Evolutionary conservation across 2,797 vertebrate species (phyloP).

Genomic region (Scolopax rusticola): DNA sequence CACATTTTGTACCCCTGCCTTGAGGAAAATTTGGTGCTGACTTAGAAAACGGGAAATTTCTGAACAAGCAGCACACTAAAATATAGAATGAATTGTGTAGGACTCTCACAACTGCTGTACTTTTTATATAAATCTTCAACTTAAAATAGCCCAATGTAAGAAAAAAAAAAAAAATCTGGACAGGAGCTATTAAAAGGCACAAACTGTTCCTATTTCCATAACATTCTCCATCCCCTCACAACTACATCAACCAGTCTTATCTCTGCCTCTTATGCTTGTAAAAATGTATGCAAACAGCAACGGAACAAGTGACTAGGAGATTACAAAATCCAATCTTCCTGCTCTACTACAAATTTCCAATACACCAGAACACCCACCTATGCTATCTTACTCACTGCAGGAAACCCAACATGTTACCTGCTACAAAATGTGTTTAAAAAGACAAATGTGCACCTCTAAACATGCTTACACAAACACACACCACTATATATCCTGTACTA

Average conservation of each 20-base stretch:
- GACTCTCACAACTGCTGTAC: not conserved
- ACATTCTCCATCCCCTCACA: not conserved
- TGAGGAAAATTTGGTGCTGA: not conserved
- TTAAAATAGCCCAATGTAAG: slow-evolving; percentile 9
- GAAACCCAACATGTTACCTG: slow-evolving; percentile 2
- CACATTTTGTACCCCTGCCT: not conserved
- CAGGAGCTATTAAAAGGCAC: not conserved
- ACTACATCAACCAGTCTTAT: slow-evolving; percentile 10
- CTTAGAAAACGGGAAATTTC: not conserved
- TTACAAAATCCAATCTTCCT: slow-evolving; percentile 55
- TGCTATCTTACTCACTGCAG: slow-evolving; percentile 28
- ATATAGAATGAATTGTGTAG: not conserved
- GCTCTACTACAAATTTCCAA: slow-evolving; percentile 45
- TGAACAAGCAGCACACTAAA: not conserved
- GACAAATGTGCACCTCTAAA: not conserved
- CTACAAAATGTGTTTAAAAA: not conserved
- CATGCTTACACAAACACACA: not conserved
- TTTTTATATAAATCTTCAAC: slow-evolving; percentile 3
- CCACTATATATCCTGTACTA: not conserved
- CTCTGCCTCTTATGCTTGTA: not conserved
- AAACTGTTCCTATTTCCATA: not conserved
- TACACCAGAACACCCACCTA: slow-evolving; percentile 37
- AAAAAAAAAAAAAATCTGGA: not conserved
- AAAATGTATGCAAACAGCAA: slow-evolving; percentile 56
- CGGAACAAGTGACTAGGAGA: slow-evolving; percentile 46